A percentile compares a stretch with the other conserved stretches of the same genome.
phyloP scores from a whole-genome alignment of 2,888 invertebrate genomes.

The Drosophila rubida region DNA sequence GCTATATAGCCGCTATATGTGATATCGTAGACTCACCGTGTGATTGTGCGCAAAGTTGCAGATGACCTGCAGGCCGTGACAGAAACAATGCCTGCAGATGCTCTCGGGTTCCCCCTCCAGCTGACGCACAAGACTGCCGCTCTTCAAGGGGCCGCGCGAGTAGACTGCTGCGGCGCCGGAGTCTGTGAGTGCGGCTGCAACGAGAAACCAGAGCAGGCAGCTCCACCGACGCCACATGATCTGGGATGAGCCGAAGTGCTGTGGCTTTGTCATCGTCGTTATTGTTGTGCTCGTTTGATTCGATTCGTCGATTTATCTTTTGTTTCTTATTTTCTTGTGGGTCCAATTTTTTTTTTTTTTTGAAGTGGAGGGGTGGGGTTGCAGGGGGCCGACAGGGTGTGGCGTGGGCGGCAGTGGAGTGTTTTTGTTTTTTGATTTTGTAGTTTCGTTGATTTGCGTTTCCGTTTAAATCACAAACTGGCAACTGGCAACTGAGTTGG shows the following conservation, averaged over 20 bases:
- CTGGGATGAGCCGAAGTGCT: constrained; percentile 17
- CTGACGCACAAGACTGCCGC: background rate
- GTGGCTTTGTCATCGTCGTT: constrained; percentile 1
- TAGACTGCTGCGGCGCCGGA: background rate
- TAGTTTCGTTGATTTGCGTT: constrained; percentile 14
- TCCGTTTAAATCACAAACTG: constrained; percentile 16
- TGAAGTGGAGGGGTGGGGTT: background rate
- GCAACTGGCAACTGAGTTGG: background rate
- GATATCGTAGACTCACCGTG: constrained; percentile 41
- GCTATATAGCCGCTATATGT: background rate
- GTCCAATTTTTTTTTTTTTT: constrained; percentile 4
- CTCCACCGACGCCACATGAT: constrained; percentile 31
- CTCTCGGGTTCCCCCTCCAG: constrained; percentile 1
- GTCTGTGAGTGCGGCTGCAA: background rate
- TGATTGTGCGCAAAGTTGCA: constrained; percentile 41
- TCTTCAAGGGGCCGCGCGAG: background rate
- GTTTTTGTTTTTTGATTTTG: background rate
- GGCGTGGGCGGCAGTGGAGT: background rate
- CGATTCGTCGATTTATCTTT: constrained; percentile 13
- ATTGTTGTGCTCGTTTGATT: background rate
- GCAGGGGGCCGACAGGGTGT: background rate
- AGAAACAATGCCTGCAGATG: constrained; percentile 40
- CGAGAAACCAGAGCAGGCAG: constrained; percentile 21
- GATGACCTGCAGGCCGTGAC: background rate
- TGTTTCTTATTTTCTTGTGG: background rate